phyloP scores from a whole-genome alignment of 1,140 invertebrate species.

The Phymorhynchus buccinoides region DNA sequence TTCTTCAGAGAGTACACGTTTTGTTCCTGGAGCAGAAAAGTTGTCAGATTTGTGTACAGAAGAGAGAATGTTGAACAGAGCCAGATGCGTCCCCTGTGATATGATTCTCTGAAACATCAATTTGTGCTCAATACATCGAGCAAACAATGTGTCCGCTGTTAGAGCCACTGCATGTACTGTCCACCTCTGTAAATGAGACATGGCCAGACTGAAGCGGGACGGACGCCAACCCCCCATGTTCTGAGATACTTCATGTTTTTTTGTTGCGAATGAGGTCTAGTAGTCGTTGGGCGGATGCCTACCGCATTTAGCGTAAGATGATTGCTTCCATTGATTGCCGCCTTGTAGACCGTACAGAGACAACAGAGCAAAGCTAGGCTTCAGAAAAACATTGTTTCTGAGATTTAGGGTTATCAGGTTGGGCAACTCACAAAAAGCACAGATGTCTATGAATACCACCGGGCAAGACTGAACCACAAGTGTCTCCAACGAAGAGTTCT shows the following conservation, averaged over 20 bases:
- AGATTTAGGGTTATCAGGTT: neutral
- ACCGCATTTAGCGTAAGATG: no score
- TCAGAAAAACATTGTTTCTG: neutral
- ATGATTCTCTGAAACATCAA: neutral
- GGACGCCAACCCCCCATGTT: neutral
- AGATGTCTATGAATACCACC: neutral
- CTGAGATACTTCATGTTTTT: neutral
- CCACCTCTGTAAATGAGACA: neutral
- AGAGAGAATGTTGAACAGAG: neutral
- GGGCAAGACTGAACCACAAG: neutral
- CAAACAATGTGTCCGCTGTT: neutral
- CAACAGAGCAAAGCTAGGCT: neutral
- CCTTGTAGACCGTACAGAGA: constrained; percentile 7
- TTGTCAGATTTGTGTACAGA: neutral
- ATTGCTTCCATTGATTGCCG: neutral
- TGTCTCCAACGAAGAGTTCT: neutral
- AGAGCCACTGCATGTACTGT: neutral
- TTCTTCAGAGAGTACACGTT: neutral
- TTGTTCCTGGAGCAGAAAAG: neutral
- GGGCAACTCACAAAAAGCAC: constrained; percentile 5
- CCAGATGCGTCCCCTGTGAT: neutral
- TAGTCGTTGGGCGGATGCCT: neutral
- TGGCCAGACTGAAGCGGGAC: neutral
- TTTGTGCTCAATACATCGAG: neutral
- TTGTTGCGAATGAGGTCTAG: no score